These are phyloP conservation scores for Erpornis zantholeuca DNA, from an alignment of 2,113 vertebrate species.

Conservation along the genomic window DNA sequence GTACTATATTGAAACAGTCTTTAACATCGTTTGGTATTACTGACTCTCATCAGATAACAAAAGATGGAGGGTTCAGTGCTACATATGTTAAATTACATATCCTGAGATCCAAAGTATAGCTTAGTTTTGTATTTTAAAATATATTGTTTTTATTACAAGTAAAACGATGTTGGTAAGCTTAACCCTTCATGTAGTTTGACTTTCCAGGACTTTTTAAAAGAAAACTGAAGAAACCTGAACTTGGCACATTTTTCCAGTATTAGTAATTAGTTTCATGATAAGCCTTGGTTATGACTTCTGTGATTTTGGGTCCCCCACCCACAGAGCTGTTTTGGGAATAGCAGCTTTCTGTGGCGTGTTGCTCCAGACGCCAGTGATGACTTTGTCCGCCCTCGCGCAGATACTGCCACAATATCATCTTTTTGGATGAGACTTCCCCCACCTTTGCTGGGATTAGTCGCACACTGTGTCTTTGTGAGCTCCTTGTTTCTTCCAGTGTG, in stretches of 20 bases:
- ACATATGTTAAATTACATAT: neutral
- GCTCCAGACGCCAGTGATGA: fast-evolving
- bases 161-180: neutral
- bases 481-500: neutral
- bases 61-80: fast-evolving
- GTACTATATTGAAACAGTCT: neutral
- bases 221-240: neutral
- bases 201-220: neutral
- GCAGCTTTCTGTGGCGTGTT: neutral
- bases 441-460: neutral
- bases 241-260: neutral
- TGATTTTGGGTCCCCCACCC: neutral
- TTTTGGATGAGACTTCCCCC: neutral
- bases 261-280: neutral
- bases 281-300: neutral
- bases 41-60: neutral
- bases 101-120: neutral
- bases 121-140: neutral
- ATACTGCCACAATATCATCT: fast-evolving
- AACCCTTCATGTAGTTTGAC: fast-evolving
- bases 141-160: neutral
- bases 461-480: fast-evolving
- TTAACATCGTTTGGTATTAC: neutral
- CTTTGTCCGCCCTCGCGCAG: neutral
- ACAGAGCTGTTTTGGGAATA: neutral